Base-by-base conservation (phyloP, 2,797 vertebrate species). In the Crenuchus spilurus region DNA sequence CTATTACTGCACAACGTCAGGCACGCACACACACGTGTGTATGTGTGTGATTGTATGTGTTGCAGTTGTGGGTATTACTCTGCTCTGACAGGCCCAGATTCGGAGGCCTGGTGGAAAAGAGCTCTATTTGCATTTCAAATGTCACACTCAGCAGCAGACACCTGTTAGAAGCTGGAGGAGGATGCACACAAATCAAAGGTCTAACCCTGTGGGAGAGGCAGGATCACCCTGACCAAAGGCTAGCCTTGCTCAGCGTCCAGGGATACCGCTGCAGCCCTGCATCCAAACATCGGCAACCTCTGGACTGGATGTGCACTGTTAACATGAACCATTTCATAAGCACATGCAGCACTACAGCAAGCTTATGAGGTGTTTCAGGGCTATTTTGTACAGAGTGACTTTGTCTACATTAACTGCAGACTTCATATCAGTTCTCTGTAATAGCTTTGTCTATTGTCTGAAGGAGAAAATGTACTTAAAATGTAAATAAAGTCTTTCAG, bases 71-170 rank as follows among this genome's bases (percentile, higher is more conserved):
- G 57, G 75, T 79, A 73, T 76, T 82, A 77, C 80, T 81, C 75
- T 77, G 60, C 68, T 76, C 63, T 83, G 82, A 85, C 82, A 84
- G 80, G 67, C 60, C 63, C 74, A 70, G 80, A 71, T 74, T 78
- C 68, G 35, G 75, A 54, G 68, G 78, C 75, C 79, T 76, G 49
- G 64, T 80, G 76, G 82, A 83, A 86, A 84, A 86, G 82, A 85
- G 83, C 85, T 84, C 31, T 76, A 85, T 86, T 86, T 86, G 85
- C 83, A 86, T 86, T 85, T 85, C 74, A 86, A 86, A 86, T 84
- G 85, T 85, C 83, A 85, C 64, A 20, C 74, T 68, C 78, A 65
- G 68, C 75, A 77, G 75, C 77, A 80, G 83, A 86, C 82, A 84
- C 83, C 85, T 86, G 85, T 83, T 85, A 77, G 73, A 83, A 70